Base-by-base conservation (phyloP, 2,888 invertebrate genomes). In the Diaphora mendica region DNA sequence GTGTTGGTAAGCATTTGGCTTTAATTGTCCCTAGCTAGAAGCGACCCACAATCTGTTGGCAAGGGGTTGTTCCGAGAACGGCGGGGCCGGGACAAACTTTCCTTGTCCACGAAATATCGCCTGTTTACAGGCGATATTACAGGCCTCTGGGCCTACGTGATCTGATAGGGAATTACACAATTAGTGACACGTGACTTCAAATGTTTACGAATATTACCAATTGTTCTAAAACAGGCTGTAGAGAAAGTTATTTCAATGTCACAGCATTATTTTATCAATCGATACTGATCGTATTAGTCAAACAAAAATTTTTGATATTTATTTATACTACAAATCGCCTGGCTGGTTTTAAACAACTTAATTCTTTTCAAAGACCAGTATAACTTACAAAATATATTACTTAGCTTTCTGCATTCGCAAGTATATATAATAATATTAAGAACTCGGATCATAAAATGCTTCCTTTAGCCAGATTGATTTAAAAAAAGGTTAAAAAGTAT, bases 41-140 rank as follows among this genome's bases (percentile, higher is more conserved):
- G 81, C 82, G 82, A 82, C 81, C 86, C 84, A 80, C 87, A 88
- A 86, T 87, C 86, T 85, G 85, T 82, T 82, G 74, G 79, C 77
- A 76, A 70, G 59, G 77, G 62, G 72, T 80, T 30, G 67, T 75
- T 70, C 68, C 66, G 64, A 70, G 73, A 76, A 82, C 79, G 76
- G 79, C 71, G 64, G 80, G 79, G 77, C 78, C 67, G 75, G 79
- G 77, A 79, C 82, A 81, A 91, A 91, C 86, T 92, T 91, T 88
- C 83, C 85, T 88, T 88, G 87, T 90, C 88, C 85, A 83, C 86
- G 83, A 90, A 91, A 91, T 89, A 89, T 88, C 87, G 86, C 84
- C 82, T 88, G 89, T 89, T 90, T 88, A 86, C 88, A 84, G 87
- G 86, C 87, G n/a, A n/a, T n/a, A n/a, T n/a, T n/a, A n/a, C n/a